phyloP scores from a whole-genome alignment of 23 tunicate species.

The Oikopleura vanhoeffeni region DNA sequence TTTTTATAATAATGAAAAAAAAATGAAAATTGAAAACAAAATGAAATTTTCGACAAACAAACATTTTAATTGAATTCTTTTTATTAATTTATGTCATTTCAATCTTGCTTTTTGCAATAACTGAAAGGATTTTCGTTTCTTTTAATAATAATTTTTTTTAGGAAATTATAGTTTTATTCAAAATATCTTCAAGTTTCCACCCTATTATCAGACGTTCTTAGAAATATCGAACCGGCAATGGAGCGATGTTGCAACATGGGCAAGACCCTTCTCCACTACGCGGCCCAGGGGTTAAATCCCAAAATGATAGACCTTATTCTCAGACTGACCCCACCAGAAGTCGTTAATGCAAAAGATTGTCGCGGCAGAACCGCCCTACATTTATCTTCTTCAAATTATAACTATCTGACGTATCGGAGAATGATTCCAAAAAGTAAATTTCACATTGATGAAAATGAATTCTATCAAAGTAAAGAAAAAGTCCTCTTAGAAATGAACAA shows the following conservation, averaged over 20 bases:
- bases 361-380: background rate
- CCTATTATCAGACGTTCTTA: background rate
- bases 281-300: background rate
- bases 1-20: too few relatives aligned
- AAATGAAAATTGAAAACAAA: too few relatives aligned
- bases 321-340: background rate
- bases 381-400: background rate
- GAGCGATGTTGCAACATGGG: background rate
- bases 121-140: too few relatives aligned
- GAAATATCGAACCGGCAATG: background rate
- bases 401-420: background rate
- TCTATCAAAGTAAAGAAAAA: background rate
- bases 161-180: too few relatives aligned
- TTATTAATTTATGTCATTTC: too few relatives aligned
- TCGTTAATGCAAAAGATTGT: background rate
- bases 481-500: background rate
- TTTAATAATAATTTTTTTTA: too few relatives aligned
- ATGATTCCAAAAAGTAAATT: too few relatives aligned
- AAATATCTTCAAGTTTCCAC: too few relatives aligned
- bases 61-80: too few relatives aligned
- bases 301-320: background rate
- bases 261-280: background rate
- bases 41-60: too few relatives aligned
- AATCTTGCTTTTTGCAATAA: too few relatives aligned
- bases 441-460: too few relatives aligned